Conservation (phyloP, 2,888 invertebrate species). For the Caenorhabditis zanzibari region DNA sequence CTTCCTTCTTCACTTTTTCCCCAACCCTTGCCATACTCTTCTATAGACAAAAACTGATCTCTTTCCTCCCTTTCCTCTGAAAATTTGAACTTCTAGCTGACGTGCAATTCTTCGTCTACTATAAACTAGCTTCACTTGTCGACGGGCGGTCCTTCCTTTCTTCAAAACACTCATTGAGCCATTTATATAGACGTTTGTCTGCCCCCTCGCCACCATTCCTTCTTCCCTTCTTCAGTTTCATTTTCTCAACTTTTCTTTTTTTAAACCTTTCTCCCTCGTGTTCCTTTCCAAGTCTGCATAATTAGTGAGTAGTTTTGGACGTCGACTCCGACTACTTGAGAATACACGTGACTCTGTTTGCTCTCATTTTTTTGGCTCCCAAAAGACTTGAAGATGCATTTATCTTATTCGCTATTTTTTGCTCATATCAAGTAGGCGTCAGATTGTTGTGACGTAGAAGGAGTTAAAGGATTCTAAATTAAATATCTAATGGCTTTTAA, state of each 20-base stretch:
- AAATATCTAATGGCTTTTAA: too few relatives aligned
- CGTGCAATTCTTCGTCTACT: conserved; percentile 23
- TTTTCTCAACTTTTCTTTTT: not conserved
- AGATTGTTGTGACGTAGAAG: not conserved
- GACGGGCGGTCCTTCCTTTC: conserved; percentile 11
- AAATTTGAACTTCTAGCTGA: conserved; percentile 2
- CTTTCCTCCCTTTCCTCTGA: not conserved
- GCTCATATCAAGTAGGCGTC: conserved; percentile 9
- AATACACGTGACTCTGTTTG: conserved; percentile 11
- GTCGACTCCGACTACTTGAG: conserved; percentile 1
- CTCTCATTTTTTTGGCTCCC: not conserved
- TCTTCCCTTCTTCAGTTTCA: not conserved
- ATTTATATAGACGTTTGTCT: conserved; percentile 31
- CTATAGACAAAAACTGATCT: not conserved
- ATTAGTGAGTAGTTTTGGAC: conserved; percentile 16
- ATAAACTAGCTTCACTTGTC: conserved; percentile 30
- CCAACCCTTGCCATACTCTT: too few relatives aligned
- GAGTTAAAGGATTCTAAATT: too few relatives aligned
- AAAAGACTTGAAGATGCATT: conserved; percentile 6
- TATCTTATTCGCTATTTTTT: not conserved
- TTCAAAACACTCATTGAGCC: conserved; percentile 31
- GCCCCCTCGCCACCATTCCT: not conserved
- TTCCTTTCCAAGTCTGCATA: conserved; percentile 24
- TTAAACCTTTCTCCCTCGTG: conserved; percentile 5
- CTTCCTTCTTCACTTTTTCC: too few relatives aligned